Percentiles rank a stretch among this genome's conserved stretches.
Evolutionary conservation across 2,888 invertebrate genomes (phyloP).

Genomic region (Agonopterix heracliana): DNA sequence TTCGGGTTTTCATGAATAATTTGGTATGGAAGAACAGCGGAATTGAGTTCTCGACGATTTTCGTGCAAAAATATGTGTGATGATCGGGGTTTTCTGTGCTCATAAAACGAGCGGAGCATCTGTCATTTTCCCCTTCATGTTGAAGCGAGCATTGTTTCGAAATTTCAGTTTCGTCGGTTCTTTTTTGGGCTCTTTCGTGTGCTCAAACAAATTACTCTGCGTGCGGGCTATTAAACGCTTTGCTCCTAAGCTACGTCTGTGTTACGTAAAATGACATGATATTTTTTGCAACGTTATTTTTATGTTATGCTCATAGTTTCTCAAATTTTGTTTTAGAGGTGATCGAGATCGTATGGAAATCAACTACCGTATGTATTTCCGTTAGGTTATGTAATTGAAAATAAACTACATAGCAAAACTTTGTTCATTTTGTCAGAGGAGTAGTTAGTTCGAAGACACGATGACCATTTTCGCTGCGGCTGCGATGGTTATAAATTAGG

Average conservation of each 20-base stretch:
- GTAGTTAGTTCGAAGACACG: no score
- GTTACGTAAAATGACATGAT: background rate
- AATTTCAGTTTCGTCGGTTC: slow-evolving; percentile 9
- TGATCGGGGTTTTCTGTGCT: slow-evolving; percentile 6
- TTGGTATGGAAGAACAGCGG: slow-evolving; percentile 14
- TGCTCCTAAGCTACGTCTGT: background rate
- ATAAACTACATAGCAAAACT: no score
- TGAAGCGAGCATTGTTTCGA: slow-evolving; percentile 12
- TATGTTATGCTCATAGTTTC: no score
- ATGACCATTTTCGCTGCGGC: no score
- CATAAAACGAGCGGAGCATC: slow-evolving; percentile 10
- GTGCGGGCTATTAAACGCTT: background rate
- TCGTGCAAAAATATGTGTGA: slow-evolving; percentile 8
- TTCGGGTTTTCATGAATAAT: slow-evolving; percentile 53
- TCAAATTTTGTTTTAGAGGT: no score
- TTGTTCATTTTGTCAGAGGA: no score
- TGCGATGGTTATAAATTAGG: no score
- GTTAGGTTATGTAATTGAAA: no score
- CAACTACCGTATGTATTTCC: no score
- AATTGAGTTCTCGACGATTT: slow-evolving; percentile 16
- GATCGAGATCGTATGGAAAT: no score
- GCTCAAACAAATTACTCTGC: background rate
- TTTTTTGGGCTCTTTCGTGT: slow-evolving; percentile 10
- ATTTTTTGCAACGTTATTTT: no score
- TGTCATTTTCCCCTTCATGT: slow-evolving; percentile 11